Evolutionary conservation across 2,888 invertebrate genomes (phyloP).

Genomic region (Euclidia mi): DNA sequence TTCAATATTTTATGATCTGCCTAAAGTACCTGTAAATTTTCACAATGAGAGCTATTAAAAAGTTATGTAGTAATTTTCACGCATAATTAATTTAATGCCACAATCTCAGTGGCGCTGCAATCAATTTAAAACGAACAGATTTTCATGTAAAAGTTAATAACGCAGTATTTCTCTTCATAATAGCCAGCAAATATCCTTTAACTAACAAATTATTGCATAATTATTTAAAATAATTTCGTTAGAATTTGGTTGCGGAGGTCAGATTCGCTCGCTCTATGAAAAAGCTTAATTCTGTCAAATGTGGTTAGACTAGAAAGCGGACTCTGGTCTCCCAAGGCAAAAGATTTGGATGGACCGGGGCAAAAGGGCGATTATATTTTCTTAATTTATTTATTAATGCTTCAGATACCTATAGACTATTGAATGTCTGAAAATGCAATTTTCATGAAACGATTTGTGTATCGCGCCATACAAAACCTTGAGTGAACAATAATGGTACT

Average conservation of each 20-base stretch:
- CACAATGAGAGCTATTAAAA: neutral
- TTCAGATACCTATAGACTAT: too few relatives aligned
- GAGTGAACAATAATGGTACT: constrained; percentile 26
- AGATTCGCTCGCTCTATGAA: too few relatives aligned
- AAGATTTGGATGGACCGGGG: too few relatives aligned
- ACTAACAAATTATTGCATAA: too few relatives aligned
- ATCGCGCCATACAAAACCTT: constrained; percentile 37
- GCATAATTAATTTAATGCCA: constrained; percentile 5
- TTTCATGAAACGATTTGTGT: constrained; percentile 1
- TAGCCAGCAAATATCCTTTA: too few relatives aligned
- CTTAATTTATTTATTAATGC: too few relatives aligned
- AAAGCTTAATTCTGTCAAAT: too few relatives aligned
- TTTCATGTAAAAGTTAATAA: neutral
- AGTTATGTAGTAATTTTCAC: constrained; percentile 5
- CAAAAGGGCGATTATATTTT: too few relatives aligned
- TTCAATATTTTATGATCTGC: constrained; percentile 1
- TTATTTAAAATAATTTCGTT: too few relatives aligned
- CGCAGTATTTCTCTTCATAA: neutral
- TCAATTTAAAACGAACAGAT: constrained; percentile 4
- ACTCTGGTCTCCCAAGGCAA: too few relatives aligned
- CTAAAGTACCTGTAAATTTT: neutral
- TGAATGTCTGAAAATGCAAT: constrained; percentile 6
- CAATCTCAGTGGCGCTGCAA: neutral
- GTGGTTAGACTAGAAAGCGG: too few relatives aligned
- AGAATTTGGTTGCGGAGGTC: too few relatives aligned